Conservation (phyloP, 2,888 invertebrate species). For the Schizaphis graminum region DNA sequence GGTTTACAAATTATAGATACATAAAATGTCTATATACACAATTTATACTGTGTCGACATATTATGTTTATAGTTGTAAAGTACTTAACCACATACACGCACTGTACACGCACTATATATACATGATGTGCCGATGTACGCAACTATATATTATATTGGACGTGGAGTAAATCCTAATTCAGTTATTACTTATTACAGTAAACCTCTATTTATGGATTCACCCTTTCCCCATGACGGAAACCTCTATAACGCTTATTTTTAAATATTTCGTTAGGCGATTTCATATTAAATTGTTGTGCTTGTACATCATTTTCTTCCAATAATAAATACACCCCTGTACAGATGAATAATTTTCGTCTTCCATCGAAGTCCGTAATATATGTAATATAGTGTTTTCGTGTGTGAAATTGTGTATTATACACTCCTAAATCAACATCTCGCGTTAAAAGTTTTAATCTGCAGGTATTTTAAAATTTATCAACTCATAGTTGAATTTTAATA, state of each 20-base stretch:
- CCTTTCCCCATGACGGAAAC: neutral
- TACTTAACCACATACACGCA: neutral
- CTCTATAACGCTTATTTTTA: neutral
- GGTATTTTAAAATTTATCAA: neutral
- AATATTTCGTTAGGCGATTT: neutral
- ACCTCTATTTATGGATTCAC: neutral
- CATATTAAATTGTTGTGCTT: neutral
- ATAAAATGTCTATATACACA: neutral
- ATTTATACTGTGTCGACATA: neutral
- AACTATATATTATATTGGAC: neutral
- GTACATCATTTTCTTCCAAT: neutral
- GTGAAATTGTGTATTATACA: neutral
- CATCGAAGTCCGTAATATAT: neutral
- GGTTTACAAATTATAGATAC: constrained; percentile 4
- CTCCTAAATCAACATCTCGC: neutral
- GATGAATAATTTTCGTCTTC: neutral
- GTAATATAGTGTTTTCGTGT: neutral
- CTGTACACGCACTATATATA: neutral
- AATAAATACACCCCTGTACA: neutral
- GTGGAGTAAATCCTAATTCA: neutral
- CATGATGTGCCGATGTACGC: neutral
- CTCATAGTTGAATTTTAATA: neutral
- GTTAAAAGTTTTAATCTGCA: neutral
- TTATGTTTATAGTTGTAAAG: neutral
- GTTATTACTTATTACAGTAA: neutral